Evolutionary conservation across 2,888 invertebrate genomes (phyloP), one percentile per base, ranked within the genome.

Genomic region (Dorcus parallelipipedus): DNA sequence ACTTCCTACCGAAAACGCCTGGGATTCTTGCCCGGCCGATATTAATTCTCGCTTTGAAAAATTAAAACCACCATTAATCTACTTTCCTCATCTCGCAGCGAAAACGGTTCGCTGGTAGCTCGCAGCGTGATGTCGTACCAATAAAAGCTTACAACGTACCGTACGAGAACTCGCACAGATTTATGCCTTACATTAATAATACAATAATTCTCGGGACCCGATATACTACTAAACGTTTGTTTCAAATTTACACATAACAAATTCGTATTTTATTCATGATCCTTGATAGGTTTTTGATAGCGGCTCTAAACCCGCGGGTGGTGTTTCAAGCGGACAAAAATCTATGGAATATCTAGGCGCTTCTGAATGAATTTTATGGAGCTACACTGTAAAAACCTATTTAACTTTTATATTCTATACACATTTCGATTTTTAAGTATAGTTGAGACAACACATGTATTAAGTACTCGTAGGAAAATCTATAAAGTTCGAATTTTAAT

Each of bases 151-250:
- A 50, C 39, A 42, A 33, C 49, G 49, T 54, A 42, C 52, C 38
- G 40, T 54, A 59, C 58, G 50, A 41, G 56, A 39, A 56, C 49
- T 41, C 52, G 47, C 10, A 48, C 56, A 58, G 57, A 61, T 61
- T 61, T 61, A 61, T 61, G 50, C 48, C 54, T 40, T 48, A 48
- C 60, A 61, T 61, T 61, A 61, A 61, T 61, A 61, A 61, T 56
- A 56, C 51, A 56, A 56, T 56, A 56, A 56, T 39, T 56, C 50
- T 33, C 38, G 33, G 50, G 45, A 49, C 39, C 49, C 41, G 52
- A 49, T 53, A 58, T 52, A 58, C 52, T 52, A 48, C 57, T 49
- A 58, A 54, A 43, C 53, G 57, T 54, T 57, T 54, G 54, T 58
- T 55, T 50, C 54, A 54, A 57, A 57, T 57, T 54, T 58, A 58